Percentiles rank a stretch among this genome's conserved stretches.
Evolutionary conservation across 2,888 invertebrate genomes (phyloP).

Genomic region (Colostygia pectinataria): DNA sequence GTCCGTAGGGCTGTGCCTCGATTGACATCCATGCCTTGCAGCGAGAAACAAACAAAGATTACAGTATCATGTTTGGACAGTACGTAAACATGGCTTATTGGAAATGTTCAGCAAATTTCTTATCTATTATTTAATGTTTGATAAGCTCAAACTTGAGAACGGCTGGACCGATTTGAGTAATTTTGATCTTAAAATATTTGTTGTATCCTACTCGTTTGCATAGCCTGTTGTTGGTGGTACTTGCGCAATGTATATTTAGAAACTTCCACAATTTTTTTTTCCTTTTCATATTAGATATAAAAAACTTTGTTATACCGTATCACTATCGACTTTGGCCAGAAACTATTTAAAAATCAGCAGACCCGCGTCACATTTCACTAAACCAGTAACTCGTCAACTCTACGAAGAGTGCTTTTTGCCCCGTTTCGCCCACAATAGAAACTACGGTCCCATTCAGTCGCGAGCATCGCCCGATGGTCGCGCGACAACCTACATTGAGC

Average conservation of each 20-base stretch:
- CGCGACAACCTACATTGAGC: constrained; percentile 11
- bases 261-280: too few species aligned
- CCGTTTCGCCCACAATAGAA: constrained; percentile 7
- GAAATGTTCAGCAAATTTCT: constrained; percentile 34
- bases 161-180: too few species aligned
- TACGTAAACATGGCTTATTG: constrained; percentile 35
- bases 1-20: neutral
- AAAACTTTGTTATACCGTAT: too few species aligned
- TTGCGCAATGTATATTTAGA: too few species aligned
- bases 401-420: constrained; percentile 9
- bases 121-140: neutral
- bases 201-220: too few species aligned
- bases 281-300: too few species aligned
- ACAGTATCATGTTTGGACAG: constrained; percentile 40
- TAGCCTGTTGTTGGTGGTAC: too few species aligned
- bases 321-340: too few species aligned
- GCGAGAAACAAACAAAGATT: constrained; percentile 38
- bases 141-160: neutral
- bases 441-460: constrained; percentile 6
- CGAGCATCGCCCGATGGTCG: constrained; percentile 3
- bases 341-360: too few species aligned
- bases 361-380: constrained; percentile 3
- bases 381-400: constrained; percentile 9
- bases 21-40: constrained; percentile 28
- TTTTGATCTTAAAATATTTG: too few species aligned